Evolutionary conservation across 2,888 invertebrate genomes (phyloP).

Genomic region (Chesias legatella): DNA sequence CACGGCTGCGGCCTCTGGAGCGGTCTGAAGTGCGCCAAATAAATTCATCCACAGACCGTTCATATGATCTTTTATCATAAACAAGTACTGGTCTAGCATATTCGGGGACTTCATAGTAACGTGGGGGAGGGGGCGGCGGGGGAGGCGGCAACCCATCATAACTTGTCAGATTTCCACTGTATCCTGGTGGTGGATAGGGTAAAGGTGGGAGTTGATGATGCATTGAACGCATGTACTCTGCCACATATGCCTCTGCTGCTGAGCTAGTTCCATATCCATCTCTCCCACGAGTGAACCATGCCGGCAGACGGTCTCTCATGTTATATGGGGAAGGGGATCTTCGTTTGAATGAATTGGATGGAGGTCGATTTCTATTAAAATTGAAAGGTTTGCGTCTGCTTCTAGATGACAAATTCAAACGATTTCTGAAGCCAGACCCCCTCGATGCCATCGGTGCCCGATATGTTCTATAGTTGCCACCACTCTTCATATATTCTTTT

Average conservation of each 20-base stretch:
- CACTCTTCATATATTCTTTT: conserved; percentile 76
- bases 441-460: conserved; percentile 67
- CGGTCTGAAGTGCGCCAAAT: conserved; percentile 89
- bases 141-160: conserved; percentile 85
- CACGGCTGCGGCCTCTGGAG: conserved; percentile 80
- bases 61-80: conserved; percentile 90
- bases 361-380: conserved; percentile 82
- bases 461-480: conserved; percentile 73
- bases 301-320: conserved; percentile 80
- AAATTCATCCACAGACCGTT: conserved; percentile 93
- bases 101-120: conserved; percentile 85
- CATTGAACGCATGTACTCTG: conserved; percentile 94
- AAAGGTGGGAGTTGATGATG: conserved; percentile 92
- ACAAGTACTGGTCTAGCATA: conserved; percentile 84
- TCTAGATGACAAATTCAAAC: conserved; percentile 71
- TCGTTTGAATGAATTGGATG: conserved; percentile 74
- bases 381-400: conserved; percentile 83
- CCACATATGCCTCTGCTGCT: conserved; percentile 91
- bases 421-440: conserved; percentile 73
- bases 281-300: conserved; percentile 82
- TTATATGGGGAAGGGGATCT: conserved; percentile 80
- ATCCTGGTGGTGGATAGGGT: conserved; percentile 85
- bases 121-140: conserved; percentile 85
- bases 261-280: conserved; percentile 65
- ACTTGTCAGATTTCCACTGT: conserved; percentile 68